phyloP scores from a whole-genome alignment of 2,888 invertebrate genomes.

The Neoascia interrupta region DNA sequence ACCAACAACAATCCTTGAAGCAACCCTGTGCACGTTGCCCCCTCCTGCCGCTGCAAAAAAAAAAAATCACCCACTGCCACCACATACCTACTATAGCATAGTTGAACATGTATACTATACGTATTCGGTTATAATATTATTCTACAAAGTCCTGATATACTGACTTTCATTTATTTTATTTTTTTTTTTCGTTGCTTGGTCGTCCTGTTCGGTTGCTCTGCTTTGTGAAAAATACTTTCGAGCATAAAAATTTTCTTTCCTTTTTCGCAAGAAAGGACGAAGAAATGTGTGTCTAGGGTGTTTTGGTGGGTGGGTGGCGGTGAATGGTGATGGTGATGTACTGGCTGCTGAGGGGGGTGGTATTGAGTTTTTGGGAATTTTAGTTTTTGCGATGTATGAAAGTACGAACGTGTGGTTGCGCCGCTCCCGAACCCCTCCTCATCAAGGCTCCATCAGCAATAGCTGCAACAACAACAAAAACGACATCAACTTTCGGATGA shows the following conservation, averaged over 20 bases:
- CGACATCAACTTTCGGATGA: slow-evolving; percentile 53
- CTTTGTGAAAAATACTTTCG: slow-evolving; percentile 69
- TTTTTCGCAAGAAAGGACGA: slow-evolving; percentile 39
- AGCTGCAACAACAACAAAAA: slow-evolving; percentile 20
- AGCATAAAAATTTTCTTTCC: slow-evolving; percentile 55
- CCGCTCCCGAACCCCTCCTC: slow-evolving; percentile 36
- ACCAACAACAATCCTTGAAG: slow-evolving; percentile 43
- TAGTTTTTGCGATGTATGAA: slow-evolving; percentile 65
- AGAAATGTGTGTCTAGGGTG: slow-evolving; percentile 43
- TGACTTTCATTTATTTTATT: slow-evolving; percentile 68
- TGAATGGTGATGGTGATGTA: no score
- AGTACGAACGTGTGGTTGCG: slow-evolving; percentile 62
- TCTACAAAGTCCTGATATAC: slow-evolving; percentile 69
- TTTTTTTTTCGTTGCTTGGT: slow-evolving; percentile 40
- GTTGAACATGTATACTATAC: slow-evolving; percentile 56
- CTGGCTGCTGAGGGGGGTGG: no score
- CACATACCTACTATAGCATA: slow-evolving; percentile 41
- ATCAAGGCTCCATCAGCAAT: no score
- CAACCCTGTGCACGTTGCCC: slow-evolving; percentile 55
- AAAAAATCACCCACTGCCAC: neutral
- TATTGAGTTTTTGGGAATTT: slow-evolving; percentile 56
- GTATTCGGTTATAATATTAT: slow-evolving; percentile 66
- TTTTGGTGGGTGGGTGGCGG: slow-evolving; percentile 24
- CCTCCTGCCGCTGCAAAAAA: neutral
- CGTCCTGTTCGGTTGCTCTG: slow-evolving; percentile 36